Evolutionary conservation across 2,113 vertebrate genomes (phyloP).

Genomic region (Mystacornis crossleyi): DNA sequence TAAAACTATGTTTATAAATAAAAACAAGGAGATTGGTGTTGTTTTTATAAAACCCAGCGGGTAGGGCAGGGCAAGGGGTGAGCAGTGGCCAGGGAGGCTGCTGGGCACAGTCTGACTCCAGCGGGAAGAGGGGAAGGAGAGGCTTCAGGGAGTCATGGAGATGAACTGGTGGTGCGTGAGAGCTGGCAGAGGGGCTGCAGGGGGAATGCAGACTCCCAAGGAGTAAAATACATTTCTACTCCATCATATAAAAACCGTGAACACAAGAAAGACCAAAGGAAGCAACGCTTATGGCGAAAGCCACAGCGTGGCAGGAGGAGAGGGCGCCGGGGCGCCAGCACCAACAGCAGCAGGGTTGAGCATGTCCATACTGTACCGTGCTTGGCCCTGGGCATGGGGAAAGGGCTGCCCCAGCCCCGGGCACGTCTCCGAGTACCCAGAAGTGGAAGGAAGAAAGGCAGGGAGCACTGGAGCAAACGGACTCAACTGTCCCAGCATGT

Average conservation of each 20-base stretch:
- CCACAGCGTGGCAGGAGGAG: fast-evolving
- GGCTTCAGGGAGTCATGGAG: background rate
- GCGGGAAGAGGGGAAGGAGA: background rate
- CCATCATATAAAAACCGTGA: background rate
- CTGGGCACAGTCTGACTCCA: background rate
- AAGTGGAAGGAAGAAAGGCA: background rate
- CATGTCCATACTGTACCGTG: background rate
- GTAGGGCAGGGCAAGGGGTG: background rate
- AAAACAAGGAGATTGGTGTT: slow-evolving; percentile 75
- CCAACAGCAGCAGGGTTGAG: background rate
- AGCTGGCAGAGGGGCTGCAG: background rate
- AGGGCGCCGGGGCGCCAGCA: background rate
- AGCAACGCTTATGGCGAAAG: background rate
- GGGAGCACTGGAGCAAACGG: background rate
- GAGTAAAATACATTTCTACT: background rate
- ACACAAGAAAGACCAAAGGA: background rate
- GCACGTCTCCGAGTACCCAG: background rate
- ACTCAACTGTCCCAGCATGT: background rate
- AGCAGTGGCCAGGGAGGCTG: background rate
- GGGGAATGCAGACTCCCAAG: background rate
- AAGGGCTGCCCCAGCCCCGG: background rate
- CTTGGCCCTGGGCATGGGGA: background rate
- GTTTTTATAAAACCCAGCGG: slow-evolving; percentile 73
- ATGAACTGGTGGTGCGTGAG: fast-evolving
- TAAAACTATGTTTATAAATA: slow-evolving; percentile 97